Base-by-base conservation (phyloP, 2,888 invertebrate species). In the Osmoderma eremita region DNA sequence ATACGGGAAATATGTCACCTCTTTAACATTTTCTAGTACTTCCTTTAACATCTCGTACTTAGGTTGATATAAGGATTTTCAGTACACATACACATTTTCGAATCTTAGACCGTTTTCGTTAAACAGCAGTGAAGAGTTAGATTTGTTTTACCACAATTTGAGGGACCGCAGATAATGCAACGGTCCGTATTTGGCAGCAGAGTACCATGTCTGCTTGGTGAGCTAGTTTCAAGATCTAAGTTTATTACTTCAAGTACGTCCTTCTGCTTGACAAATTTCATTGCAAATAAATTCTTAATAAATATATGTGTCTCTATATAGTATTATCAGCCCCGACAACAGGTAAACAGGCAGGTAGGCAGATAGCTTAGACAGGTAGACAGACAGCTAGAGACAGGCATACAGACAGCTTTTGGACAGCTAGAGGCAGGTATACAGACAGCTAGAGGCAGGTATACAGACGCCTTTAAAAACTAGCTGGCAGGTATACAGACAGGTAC, bases 61-160 rank as follows among this genome's bases (percentile, higher is more conserved):
- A 5, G 73, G 73, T 70, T 78, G 77, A 71, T 72, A 68, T n/a
- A 78, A 48, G 3, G 70, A 70, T 53, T 77, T 77, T 20, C 78
- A 79, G 68, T 77, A 79, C 13, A 81, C 63, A 67, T 79, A 81
- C 41, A 81, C 68, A 71, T 81, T 81, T 74, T 78, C 69, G 72
- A 80, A 81, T 67, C 72, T 67, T 30, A 80, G 64, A 5, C 79
- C 79, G 69, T 80, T 79, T 8, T 74, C 72, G 68, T 76, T 70
- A 36, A 73, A 67, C 24, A 80, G n/a, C n/a, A n/a, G n/a, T n/a
- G n/a, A 2, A 80, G 49, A 63, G 80, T 71, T 3, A 77, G 70
- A 68, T 80, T 80, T 6, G 79, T 79, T 73, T 82, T 81, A 1
- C 80, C 79, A 69, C 76, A 79, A 65, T 76, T 78, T 13, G 76